Conservation (phyloP, 2,797 vertebrate genomes). For the Knipowitschia caucasica region DNA sequence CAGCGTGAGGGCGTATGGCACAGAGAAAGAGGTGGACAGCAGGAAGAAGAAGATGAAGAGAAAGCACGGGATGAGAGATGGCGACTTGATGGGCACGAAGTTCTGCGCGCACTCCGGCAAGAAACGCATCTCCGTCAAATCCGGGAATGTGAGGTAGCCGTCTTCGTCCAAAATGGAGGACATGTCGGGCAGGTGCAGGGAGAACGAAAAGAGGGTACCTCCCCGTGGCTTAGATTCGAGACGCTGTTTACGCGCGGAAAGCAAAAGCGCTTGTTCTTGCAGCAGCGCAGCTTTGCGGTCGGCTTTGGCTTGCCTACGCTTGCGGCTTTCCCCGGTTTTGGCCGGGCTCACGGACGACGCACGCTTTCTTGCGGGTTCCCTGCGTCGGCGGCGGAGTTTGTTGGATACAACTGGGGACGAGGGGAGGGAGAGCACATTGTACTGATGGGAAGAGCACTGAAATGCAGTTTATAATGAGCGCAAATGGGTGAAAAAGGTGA, state of each 20-base stretch:
- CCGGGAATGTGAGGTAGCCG: conserved; percentile 94
- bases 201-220: conserved; percentile 94
- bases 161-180: conserved; percentile 92
- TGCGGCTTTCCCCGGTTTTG: conserved; percentile 55
- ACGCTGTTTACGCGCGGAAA: conserved; percentile 82
- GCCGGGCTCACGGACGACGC: conserved; percentile 70
- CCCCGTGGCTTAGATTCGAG: conserved; percentile 65
- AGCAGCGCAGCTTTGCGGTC: conserved; percentile 80
- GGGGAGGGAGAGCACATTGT: conserved; percentile 73
- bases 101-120: conserved; percentile 89
- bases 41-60: conserved; percentile 99
- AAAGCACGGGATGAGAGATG: conserved; percentile 96
- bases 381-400: conserved; percentile 85
- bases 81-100: conserved; percentile 91
- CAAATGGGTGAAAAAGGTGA: conserved; percentile 46
- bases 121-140: conserved; percentile 87
- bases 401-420: conserved; percentile 77
- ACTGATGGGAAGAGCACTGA: conserved; percentile 67
- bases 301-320: conserved; percentile 60
- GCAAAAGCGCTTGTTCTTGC: conserved; percentile 77
- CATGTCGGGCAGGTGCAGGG: conserved; percentile 94
- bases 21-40: conserved; percentile 96
- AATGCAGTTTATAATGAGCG: not conserved
- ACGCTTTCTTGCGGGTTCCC: conserved; percentile 75
- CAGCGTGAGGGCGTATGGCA: conserved; percentile 96